phyloP scores from a whole-genome alignment of 2,888 invertebrate genomes.

The Nemoura dubitans region DNA sequence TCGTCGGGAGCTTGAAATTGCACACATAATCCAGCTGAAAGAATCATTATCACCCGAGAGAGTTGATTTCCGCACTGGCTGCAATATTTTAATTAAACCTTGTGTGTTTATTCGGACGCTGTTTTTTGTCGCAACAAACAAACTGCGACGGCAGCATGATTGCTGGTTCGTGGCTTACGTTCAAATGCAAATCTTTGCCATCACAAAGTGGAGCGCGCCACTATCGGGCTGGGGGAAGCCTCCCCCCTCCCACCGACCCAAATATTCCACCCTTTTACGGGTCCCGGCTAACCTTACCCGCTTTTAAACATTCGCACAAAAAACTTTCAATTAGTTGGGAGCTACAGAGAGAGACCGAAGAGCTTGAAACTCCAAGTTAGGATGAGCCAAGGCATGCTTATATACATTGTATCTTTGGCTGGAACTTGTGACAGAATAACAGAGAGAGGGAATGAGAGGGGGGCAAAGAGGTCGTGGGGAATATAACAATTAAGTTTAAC shows the following conservation, averaged over 20 bases:
- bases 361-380: not conserved
- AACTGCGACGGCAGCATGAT: not conserved
- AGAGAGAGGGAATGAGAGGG: not conserved
- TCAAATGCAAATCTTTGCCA: conserved; percentile 40
- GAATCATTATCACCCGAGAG: not conserved
- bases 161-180: conserved; percentile 12
- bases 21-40: not conserved
- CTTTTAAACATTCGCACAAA: conserved; percentile 35
- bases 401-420: not conserved
- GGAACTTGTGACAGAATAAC: not conserved
- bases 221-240: not conserved
- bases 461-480: not conserved
- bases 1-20: not conserved
- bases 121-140: not conserved
- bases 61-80: not conserved
- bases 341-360: conserved; percentile 1
- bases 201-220: conserved; percentile 16
- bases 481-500: conserved; percentile 4
- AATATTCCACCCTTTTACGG: not conserved
- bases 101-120: not conserved
- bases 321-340: conserved; percentile 40
- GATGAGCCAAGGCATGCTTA: not conserved
- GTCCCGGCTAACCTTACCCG: not conserved
- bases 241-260: not conserved
- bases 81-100: not conserved